A percentile compares a stretch with the other conserved stretches of the same genome.
These are phyloP conservation scores for Tragelaphus oryx DNA, from an alignment of 2,797 vertebrate genomes.

Conservation along the genomic window DNA sequence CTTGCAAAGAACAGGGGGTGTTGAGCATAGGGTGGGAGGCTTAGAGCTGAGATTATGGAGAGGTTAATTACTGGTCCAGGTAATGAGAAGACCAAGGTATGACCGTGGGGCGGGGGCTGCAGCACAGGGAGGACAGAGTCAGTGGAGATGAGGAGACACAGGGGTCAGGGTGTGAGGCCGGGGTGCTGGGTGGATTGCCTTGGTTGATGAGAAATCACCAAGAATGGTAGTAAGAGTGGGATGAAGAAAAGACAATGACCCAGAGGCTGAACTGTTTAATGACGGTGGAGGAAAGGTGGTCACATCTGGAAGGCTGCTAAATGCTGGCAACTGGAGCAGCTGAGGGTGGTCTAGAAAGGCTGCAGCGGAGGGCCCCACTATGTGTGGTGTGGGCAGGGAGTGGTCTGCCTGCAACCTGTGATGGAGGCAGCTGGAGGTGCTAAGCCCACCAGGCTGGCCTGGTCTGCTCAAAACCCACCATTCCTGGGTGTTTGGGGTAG, in stretches of 20 bases:
- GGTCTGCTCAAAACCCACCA: background rate
- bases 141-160: background rate
- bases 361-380: background rate
- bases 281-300: too few species aligned
- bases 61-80: background rate
- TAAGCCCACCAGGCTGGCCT: background rate
- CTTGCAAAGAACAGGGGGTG: background rate
- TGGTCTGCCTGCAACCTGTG: background rate
- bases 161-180: background rate
- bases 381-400: fast-evolving
- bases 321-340: background rate
- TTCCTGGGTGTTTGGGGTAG: background rate
- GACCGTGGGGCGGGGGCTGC: background rate
- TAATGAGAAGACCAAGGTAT: background rate
- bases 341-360: background rate
- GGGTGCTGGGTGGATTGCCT: background rate
- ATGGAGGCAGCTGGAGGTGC: background rate
- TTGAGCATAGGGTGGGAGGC: background rate
- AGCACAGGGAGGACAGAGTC: background rate
- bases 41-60: background rate
- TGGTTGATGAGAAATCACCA: background rate
- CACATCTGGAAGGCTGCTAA: background rate
- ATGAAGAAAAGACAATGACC: background rate
- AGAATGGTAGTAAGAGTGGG: background rate
- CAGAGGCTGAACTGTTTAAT: background rate